A percentile compares a stretch with the other conserved stretches of the same genome.
Evolutionary conservation across 2,797 vertebrate species (phyloP).

Genomic region (Fistularia tabacaria): DNA sequence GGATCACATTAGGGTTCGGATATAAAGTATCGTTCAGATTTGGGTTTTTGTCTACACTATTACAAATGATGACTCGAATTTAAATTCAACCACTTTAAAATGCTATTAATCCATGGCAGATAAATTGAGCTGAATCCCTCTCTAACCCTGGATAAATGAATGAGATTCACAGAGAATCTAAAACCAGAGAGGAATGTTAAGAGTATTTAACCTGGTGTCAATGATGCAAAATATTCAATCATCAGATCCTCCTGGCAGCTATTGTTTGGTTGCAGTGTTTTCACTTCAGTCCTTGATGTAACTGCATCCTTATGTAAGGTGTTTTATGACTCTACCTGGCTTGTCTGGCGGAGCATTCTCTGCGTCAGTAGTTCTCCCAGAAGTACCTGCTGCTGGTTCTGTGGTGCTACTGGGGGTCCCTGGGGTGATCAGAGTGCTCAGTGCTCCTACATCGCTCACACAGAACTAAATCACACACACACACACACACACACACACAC

Average conservation of each 20-base stretch:
- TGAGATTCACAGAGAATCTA: background rate
- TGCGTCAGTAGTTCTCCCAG: conserved; percentile 52
- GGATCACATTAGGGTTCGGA: no score
- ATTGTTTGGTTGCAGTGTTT: background rate
- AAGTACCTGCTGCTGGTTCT: conserved; percentile 58
- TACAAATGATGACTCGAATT: no score
- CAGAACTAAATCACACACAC: conserved; percentile 55
- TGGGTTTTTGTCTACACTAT: no score
- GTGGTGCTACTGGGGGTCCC: conserved; percentile 43
- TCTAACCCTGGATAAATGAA: no score
- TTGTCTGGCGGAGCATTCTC: conserved; percentile 53
- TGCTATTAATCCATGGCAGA: no score
- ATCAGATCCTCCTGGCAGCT: background rate
- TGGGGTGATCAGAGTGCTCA: conserved; percentile 69
- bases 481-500: conserved; percentile 9
- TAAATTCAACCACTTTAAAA: no score
- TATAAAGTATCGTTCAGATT: no score
- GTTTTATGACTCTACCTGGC: conserved; percentile 52
- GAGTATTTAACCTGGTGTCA: background rate
- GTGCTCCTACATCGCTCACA: conserved; percentile 66
- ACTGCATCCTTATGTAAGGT: conserved; percentile 8
- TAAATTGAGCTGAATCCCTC: no score
- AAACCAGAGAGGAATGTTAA: background rate
- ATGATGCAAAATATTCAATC: background rate
- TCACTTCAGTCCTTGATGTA: conserved; percentile 3